Evolutionary conservation across 1,140 invertebrate species (phyloP).

Genomic region (Protaetia brevitarsis): DNA sequence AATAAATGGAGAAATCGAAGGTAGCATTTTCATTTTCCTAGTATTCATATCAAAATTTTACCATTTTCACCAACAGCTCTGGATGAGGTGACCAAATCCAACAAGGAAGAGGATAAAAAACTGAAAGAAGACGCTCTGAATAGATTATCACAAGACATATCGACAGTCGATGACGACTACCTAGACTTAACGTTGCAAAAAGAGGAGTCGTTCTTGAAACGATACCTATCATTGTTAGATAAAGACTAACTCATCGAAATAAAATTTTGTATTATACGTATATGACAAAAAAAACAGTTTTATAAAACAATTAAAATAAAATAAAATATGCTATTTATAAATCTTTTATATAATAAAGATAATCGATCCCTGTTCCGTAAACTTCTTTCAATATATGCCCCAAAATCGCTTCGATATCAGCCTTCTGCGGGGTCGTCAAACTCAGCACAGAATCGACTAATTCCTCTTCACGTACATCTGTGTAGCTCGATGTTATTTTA

Average conservation of each 20-base stretch:
- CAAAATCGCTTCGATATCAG: constrained; percentile 32
- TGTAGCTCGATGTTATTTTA: not conserved
- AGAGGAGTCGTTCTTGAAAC: constrained; percentile 59
- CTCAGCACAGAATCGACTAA: constrained; percentile 28
- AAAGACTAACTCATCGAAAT: constrained; percentile 20
- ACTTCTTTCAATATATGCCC: constrained; percentile 35
- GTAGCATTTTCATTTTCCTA: constrained; percentile 20
- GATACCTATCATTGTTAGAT: constrained; percentile 58
- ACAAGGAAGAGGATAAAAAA: constrained; percentile 31
- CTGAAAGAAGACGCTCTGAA: constrained; percentile 53
- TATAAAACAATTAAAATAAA: constrained; percentile 4
- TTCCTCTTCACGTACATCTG: constrained; percentile 27
- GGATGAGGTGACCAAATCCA: constrained; percentile 23
- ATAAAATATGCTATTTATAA: not conserved
- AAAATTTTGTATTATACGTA: constrained; percentile 14
- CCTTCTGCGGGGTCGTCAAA: constrained; percentile 24
- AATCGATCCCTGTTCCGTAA: constrained; percentile 39
- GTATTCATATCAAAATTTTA: not conserved
- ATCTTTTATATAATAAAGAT: constrained; percentile 26
- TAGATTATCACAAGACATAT: constrained; percentile 58
- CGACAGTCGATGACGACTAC: constrained; percentile 60
- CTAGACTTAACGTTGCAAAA: constrained; percentile 57
- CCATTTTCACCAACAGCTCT: constrained; percentile 5
- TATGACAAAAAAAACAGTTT: too few species aligned
- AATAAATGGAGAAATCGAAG: constrained; percentile 37